A percentile compares a stretch with the other conserved stretches of the same genome.
phyloP scores from a whole-genome alignment of 1,140 invertebrate genomes.

The Eurosta solidaginis region DNA sequence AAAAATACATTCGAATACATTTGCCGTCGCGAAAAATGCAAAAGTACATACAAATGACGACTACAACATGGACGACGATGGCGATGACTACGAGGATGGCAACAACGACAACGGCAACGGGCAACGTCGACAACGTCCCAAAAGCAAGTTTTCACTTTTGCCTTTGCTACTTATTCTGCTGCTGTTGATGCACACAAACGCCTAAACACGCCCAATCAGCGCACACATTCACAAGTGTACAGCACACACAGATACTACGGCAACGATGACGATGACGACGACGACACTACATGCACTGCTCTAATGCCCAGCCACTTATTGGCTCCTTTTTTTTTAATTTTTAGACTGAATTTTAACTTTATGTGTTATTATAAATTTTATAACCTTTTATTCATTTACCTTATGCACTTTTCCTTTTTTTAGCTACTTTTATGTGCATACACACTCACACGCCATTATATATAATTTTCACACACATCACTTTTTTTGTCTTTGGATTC shows the following conservation, averaged over 20 bases:
- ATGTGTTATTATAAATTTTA: background rate
- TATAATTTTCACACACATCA: background rate
- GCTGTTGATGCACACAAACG: background rate
- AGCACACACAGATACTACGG: slow-evolving; percentile 5
- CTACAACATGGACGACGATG: slow-evolving; percentile 21
- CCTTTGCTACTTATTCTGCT: slow-evolving; percentile 5
- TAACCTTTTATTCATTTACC: slow-evolving; percentile 14
- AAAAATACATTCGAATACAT: slow-evolving; percentile 16
- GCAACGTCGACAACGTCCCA: slow-evolving; percentile 6
- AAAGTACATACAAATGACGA: slow-evolving; percentile 27
- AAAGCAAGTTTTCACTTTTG: slow-evolving; percentile 37
- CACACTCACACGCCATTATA: too few relatives aligned
- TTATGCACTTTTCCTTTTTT: slow-evolving; percentile 6
- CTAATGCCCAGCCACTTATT: slow-evolving; percentile 3
- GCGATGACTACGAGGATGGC: background rate
- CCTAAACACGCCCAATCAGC: slow-evolving; percentile 16
- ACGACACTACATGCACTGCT: slow-evolving; percentile 13
- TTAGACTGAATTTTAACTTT: too few relatives aligned
- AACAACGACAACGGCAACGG: slow-evolving; percentile 2
- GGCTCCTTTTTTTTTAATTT: slow-evolving; percentile 8
- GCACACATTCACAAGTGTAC: too few relatives aligned
- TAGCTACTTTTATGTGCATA: background rate
- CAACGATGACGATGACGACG: too few relatives aligned
- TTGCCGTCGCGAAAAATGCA: slow-evolving; percentile 23
- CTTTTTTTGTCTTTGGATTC: too few relatives aligned